phyloP scores from a whole-genome alignment of 2,888 invertebrate genomes.

The Lydus trimaculatus region DNA sequence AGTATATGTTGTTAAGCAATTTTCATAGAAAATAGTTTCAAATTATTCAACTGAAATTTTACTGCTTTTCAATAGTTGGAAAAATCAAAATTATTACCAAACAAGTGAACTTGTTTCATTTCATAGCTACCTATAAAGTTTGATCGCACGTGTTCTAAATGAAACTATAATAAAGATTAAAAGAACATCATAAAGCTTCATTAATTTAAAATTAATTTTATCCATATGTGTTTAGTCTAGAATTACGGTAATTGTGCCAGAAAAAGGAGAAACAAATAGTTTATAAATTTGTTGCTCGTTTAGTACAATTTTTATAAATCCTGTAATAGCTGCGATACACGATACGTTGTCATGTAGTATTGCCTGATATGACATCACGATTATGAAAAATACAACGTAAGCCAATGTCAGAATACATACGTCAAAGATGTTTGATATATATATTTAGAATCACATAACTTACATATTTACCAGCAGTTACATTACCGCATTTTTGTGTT shows the following conservation, averaged over 20 bases:
- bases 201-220: neutral
- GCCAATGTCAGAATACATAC: neutral
- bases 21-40: neutral
- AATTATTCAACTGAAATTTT: neutral
- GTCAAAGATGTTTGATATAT: neutral
- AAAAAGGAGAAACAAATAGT: no score
- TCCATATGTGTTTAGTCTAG: neutral
- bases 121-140: no score
- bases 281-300: neutral
- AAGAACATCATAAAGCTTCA: neutral
- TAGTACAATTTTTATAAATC: no score
- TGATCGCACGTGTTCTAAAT: neutral
- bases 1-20: neutral
- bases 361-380: neutral
- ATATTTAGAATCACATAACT: neutral
- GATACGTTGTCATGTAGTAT: neutral
- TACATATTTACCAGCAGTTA: neutral
- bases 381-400: neutral
- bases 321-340: no score
- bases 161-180: neutral
- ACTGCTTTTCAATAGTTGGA: neutral
- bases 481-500: neutral
- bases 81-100: neutral
- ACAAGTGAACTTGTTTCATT: neutral
- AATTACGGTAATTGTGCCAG: neutral